Conservation (phyloP, 2,113 vertebrate genomes). For the Perognathus longimembris region DNA sequence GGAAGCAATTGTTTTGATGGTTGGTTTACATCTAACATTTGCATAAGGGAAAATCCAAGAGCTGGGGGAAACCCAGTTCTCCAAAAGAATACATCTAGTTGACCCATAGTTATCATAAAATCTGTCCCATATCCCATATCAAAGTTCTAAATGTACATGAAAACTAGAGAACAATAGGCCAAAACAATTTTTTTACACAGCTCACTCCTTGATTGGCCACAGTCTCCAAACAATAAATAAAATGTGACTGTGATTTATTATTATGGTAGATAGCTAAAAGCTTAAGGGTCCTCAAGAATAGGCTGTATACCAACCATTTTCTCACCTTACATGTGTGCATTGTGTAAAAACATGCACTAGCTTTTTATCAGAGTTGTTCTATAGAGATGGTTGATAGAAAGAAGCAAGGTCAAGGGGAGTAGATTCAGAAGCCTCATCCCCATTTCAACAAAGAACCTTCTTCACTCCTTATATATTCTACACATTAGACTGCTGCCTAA, state of each 20-base stretch:
- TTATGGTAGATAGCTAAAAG: not conserved
- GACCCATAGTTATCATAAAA: not conserved
- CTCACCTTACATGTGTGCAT: not conserved
- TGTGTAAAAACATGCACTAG: not conserved
- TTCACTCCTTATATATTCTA: not conserved
- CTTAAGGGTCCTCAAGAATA: not conserved
- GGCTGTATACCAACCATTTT: not conserved
- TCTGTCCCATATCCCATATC: not conserved
- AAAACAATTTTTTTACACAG: not conserved
- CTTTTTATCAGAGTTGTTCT: not conserved
- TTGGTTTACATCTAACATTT: constrained; percentile 14
- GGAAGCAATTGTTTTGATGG: not conserved
- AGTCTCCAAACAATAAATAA: not conserved
- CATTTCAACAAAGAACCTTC: not conserved
- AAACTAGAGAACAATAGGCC: not conserved
- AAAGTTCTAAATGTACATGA: not conserved
- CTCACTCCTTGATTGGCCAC: not conserved
- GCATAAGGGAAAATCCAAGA: constrained; percentile 25
- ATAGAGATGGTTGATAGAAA: not conserved
- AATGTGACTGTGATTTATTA: not conserved
- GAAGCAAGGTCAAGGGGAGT: not conserved
- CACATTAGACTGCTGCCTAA: not conserved
- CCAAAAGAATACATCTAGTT: not conserved
- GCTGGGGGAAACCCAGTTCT: constrained; percentile 21
- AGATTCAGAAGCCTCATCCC: not conserved